Evolutionary conservation across 2,797 vertebrate species (phyloP), one percentile per base, ranked within the genome.

Genomic region (Borostomias antarcticus): DNA sequence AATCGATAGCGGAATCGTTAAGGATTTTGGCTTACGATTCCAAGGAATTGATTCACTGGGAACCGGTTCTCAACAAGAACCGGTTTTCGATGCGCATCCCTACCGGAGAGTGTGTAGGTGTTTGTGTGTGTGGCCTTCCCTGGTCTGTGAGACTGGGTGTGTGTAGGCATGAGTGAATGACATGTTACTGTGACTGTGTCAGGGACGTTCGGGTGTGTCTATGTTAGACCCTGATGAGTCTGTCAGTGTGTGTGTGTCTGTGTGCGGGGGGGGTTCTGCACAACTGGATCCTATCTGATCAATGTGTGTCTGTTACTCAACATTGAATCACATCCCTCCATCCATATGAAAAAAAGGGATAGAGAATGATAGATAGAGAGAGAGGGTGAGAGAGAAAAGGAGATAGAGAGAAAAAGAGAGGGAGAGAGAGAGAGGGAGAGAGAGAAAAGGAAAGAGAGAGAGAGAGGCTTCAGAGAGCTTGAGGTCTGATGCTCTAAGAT

Each of bases 171-270:
- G 15, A 40, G n/a, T 45, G 13, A 1, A 15, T 19, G 26, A n/a
- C n/a, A n/a, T 63, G 13, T 33, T 10, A 29, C 21, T 23, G 9
- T 17, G 26, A 70, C 2, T 52, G 26, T n/a, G 3, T 57, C 37
- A 62, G 29, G n/a, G n/a, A n/a, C n/a, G n/a, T n/a, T n/a, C 33
- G 10, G 1, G 52, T 45, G 4, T 21, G 43, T 51, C 21, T 30
- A n/a, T 40, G 21, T 11, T 53, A 37, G 47, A n/a, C n/a, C n/a
- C n/a, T n/a, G n/a, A n/a, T 15, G 23, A 19, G 17, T 50, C 13
- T 45, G 23, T 45, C 19, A 17, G 59, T 30, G 23, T 62, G 59
- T 62, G 59, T 62, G 59, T 48, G 23, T 29, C 25, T 19, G 59
- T 30, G 60, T 28, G 25, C 33, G 53, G 15, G 53, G 21, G 40